These are phyloP conservation scores for Acanthiza pusilla DNA, from an alignment of 2,797 vertebrate species.

Conservation along the genomic window DNA sequence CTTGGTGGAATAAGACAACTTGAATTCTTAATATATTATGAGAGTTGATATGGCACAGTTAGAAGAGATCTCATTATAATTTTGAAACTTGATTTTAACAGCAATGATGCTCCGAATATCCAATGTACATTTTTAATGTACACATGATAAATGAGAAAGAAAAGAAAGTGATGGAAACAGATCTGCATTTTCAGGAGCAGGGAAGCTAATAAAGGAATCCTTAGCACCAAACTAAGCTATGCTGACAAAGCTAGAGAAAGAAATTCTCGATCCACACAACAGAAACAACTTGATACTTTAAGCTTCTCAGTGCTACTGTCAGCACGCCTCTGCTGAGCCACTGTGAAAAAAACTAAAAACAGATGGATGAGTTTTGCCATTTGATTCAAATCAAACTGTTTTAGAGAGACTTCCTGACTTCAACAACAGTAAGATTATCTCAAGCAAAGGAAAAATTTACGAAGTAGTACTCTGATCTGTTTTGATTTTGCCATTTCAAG, in stretches of 20 bases:
- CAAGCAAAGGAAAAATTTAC: neutral
- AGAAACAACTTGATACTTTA: slow-evolving; percentile 14
- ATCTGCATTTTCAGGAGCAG: neutral
- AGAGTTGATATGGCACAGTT: neutral
- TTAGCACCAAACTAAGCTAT: neutral
- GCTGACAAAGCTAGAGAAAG: neutral
- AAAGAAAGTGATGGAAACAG: neutral
- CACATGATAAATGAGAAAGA: neutral
- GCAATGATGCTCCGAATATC: neutral
- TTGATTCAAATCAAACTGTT: neutral
- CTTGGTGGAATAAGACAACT: neutral
- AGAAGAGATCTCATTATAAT: neutral
- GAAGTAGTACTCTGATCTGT: neutral
- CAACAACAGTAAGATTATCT: neutral
- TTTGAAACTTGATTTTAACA: neutral
- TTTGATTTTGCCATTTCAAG: neutral
- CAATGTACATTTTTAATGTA: neutral
- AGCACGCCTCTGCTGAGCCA: neutral
- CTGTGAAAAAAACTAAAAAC: neutral
- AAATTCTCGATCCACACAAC: neutral
- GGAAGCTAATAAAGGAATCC: neutral
- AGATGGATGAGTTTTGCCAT: neutral
- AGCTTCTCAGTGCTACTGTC: neutral
- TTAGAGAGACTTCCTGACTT: neutral
- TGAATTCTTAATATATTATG: neutral